phyloP scores from a whole-genome alignment of 2,888 invertebrate species.

The Melipona beecheii region DNA sequence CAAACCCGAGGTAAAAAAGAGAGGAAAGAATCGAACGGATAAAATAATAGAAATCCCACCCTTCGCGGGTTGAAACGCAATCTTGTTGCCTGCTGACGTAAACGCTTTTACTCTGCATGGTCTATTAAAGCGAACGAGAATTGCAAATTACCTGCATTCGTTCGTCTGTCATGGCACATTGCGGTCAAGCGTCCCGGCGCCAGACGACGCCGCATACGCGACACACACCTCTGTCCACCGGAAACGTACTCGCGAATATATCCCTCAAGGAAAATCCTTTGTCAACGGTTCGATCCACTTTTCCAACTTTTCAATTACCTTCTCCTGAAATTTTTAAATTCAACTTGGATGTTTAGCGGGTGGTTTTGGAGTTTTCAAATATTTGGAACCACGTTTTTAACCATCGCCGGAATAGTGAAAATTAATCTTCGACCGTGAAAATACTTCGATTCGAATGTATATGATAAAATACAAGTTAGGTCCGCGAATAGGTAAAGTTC shows the following conservation, averaged over 20 bases:
- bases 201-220: conserved; percentile 66
- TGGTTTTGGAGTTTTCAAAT: too few species aligned
- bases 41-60: conserved; percentile 1
- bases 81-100: conserved; percentile 44
- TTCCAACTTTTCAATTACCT: not conserved
- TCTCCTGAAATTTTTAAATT: too few species aligned
- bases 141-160: conserved; percentile 69
- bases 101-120: conserved; percentile 43
- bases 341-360: too few species aligned
- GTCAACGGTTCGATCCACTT: not conserved
- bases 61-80: conserved; percentile 19
- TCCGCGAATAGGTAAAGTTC: not conserved
- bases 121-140: conserved; percentile 61
- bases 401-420: too few species aligned
- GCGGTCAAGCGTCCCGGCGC: conserved; percentile 79
- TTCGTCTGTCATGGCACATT: conserved; percentile 73
- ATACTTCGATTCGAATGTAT: too few species aligned
- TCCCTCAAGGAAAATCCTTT: conserved; percentile 40
- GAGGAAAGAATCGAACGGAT: not conserved
- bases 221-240: conserved; percentile 47
- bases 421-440: too few species aligned
- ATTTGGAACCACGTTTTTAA: too few species aligned
- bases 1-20: not conserved
- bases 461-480: too few species aligned
- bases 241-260: conserved; percentile 42